Evolutionary conservation across 2,113 vertebrate genomes (phyloP).

Genomic region (Nanorana parkeri): DNA sequence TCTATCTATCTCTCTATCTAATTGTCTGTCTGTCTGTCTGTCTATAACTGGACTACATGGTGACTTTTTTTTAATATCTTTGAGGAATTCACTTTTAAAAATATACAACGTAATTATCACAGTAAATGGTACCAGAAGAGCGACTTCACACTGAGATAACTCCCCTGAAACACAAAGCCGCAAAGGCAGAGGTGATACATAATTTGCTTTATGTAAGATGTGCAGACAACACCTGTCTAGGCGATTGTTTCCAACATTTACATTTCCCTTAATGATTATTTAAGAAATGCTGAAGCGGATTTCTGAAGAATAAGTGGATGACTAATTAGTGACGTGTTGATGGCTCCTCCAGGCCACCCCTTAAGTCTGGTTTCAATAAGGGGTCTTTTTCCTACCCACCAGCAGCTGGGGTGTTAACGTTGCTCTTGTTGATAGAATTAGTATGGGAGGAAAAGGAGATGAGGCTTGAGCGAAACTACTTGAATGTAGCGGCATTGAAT

Average conservation of each 20-base stretch:
- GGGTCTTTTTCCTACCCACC: not conserved
- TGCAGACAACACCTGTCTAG: not conserved
- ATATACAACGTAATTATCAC: too few species aligned
- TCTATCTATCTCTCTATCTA: too few species aligned
- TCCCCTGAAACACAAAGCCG: too few species aligned
- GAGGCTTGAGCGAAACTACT: slow-evolving; percentile 4
- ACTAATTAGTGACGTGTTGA: slow-evolving; percentile 11
- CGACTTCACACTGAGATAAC: too few species aligned
- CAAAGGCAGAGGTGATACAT: too few species aligned
- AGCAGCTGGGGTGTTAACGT: slow-evolving; percentile 12
- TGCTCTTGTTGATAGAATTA: not conserved
- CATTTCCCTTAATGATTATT: not conserved
- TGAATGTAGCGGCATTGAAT: slow-evolving; percentile 9
- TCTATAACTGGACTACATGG: too few species aligned
- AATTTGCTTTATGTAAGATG: not conserved
- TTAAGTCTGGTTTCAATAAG: not conserved
- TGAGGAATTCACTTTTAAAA: too few species aligned
- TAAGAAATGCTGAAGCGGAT: not conserved
- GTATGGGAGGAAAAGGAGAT: not conserved
- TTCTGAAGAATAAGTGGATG: not conserved
- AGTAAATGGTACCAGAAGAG: too few species aligned
- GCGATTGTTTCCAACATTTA: not conserved
- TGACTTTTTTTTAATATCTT: too few species aligned
- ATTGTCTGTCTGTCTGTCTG: too few species aligned
- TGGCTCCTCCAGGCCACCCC: not conserved